A percentile compares a stretch with the other conserved stretches of the same genome.
These are phyloP conservation scores for Echinarachnius parma DNA, from an alignment of 53 echinoderm and acorn worm genomes.

Conservation along the genomic window DNA sequence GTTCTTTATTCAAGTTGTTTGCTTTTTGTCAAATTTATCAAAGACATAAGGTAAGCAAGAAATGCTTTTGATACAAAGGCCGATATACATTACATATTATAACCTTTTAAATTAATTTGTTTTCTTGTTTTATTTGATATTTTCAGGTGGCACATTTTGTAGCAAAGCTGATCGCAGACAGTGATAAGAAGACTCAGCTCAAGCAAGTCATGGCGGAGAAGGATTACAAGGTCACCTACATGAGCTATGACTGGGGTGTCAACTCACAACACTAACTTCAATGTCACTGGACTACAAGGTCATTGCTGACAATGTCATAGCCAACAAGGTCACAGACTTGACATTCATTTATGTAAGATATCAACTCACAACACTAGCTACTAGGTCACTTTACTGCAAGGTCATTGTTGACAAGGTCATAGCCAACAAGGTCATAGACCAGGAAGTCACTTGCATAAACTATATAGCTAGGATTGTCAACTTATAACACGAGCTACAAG, in stretches of 20 bases:
- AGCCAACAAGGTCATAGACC: too few relatives aligned
- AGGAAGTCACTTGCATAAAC: too few relatives aligned
- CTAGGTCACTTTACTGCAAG: too few relatives aligned
- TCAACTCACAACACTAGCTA: too few relatives aligned
- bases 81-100: too few relatives aligned
- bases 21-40: too few relatives aligned
- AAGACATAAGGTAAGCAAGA: too few relatives aligned
- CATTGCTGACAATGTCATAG: not conserved
- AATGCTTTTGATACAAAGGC: too few relatives aligned
- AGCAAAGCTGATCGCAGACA: conserved; percentile 58
- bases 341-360: not conserved
- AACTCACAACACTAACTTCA: conserved; percentile 80
- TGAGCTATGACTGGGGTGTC: conserved; percentile 83
- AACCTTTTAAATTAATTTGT: too few relatives aligned
- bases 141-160: conserved; percentile 71
- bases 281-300: not conserved
- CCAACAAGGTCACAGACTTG: not conserved
- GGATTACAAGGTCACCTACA: conserved; percentile 64
- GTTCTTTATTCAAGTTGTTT: too few relatives aligned
- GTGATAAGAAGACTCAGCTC: conserved; percentile 66
- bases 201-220: conserved; percentile 54
- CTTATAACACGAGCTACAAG: not conserved
- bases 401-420: too few relatives aligned
- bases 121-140: too few relatives aligned
- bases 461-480: not conserved